Evolutionary conservation across 2,797 vertebrate genomes (phyloP), one percentile per base, ranked within the genome.

Genomic region (Psittacula echo): DNA sequence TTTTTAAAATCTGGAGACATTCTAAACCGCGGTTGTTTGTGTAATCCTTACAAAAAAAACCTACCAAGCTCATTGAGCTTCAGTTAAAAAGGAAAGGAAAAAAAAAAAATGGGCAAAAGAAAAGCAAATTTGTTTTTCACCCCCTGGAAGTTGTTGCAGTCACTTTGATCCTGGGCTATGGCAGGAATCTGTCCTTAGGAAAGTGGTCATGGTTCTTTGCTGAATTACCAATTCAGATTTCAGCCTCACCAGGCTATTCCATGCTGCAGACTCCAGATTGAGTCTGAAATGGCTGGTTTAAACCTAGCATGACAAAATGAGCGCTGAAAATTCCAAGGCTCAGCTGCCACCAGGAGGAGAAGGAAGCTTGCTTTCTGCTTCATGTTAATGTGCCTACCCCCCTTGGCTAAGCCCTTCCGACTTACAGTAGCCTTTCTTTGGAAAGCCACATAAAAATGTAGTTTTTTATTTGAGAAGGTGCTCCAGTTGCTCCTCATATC

Each of bases 101-200:
- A 81, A 75, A 75, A 82, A 86, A 88, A 83, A 72, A 89, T 54
- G 91, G 92, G 13, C 32, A 56, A n/a, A n/a, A 92, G 75, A 74
- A 72, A 67, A 29, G 9, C 42, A 74, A 92, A 93, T 26, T 88
- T 87, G 94, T 98, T 98, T 98, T 98, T 98, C 97, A 98, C 97
- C 97, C 97, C 97, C 97, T 98, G 97, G 97, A 97, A 98, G 97
- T 98, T 98, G 83, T 93, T 96, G 82, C 85, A 75, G 95, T 77
- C 60, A 73, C 65, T 96, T 97, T 75, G 91, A 95, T 82, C 18
- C 80, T 71, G 37, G 84, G 23, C 72, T 93, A 10, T 79, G 79
- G 91, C 86, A 94, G 85, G 92, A 79, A 92, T 83, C 32, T 95
- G 86, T 82, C 93, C 91, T 95, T 51, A 90, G 88, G 58, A 6